A percentile compares a stretch with the other conserved stretches of the same genome.
Evolutionary conservation across 2,113 vertebrate genomes (phyloP).

Genomic region (Oryzias celebensis): DNA sequence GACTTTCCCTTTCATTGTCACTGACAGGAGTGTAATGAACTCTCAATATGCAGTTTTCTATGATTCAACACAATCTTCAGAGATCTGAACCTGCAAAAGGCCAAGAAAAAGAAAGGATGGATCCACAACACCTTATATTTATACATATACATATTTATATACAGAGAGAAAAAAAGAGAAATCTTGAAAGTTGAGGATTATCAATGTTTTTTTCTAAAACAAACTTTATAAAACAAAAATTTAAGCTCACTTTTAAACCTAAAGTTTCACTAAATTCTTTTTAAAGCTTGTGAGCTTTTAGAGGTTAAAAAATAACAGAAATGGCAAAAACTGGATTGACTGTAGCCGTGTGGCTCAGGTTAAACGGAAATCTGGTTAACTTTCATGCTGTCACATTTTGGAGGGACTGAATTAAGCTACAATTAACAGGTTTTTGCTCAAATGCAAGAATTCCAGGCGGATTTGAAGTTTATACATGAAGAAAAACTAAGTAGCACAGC

Average conservation of each 20-base stretch:
- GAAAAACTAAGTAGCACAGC: not conserved
- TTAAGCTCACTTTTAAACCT: constrained; percentile 40
- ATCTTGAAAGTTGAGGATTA: constrained; percentile 28
- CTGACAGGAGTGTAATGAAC: constrained; percentile 65
- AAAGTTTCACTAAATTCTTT: constrained; percentile 39
- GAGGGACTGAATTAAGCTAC: constrained; percentile 17
- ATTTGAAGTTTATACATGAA: not conserved
- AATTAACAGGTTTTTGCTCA: constrained; percentile 4
- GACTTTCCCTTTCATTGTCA: constrained; percentile 75
- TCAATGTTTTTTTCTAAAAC: constrained; percentile 32
- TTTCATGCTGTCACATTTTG: constrained; percentile 31
- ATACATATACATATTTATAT: constrained; percentile 37
- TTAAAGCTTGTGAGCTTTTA: constrained; percentile 28
- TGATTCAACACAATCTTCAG: constrained; percentile 55
- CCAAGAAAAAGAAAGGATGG: constrained; percentile 55
- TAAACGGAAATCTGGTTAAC: constrained; percentile 14
- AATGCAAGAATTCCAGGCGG: constrained; percentile 7
- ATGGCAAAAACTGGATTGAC: constrained; percentile 31
- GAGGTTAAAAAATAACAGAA: constrained; percentile 5
- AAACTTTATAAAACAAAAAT: constrained; percentile 60
- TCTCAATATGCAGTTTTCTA: constrained; percentile 63
- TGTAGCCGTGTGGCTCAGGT: constrained; percentile 18
- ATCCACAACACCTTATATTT: constrained; percentile 63
- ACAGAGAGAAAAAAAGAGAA: constrained; percentile 43
- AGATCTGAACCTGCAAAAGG: constrained; percentile 66